Conservation (phyloP, 1,140 invertebrate species). For the Thereuonema tuberculata region DNA sequence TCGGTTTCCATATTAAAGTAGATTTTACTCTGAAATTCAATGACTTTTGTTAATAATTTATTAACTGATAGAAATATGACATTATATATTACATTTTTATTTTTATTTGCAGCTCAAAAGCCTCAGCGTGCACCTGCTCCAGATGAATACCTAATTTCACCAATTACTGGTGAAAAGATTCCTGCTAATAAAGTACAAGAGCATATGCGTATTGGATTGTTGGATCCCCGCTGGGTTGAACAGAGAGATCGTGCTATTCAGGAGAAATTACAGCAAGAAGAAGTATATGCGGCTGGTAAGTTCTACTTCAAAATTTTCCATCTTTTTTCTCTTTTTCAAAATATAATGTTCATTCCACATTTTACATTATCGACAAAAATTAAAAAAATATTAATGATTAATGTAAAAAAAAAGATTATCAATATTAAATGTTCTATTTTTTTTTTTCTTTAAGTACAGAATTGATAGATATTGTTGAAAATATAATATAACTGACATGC, state of each 20-base stretch:
- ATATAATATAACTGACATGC: no score
- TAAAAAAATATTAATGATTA: no score
- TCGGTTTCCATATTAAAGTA: no score
- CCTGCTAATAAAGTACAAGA: constrained; percentile 93
- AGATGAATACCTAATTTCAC: constrained; percentile 92
- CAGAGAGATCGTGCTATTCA: constrained; percentile 75
- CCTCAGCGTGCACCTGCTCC: constrained; percentile 40
- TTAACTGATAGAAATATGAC: no score
- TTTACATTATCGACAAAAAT: no score
- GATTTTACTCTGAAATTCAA: no score
- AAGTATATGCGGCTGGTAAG: constrained; percentile 62
- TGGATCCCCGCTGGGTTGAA: constrained; percentile 97
- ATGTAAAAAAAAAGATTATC: no score
- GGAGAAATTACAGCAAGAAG: constrained; percentile 71
- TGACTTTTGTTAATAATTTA: no score
- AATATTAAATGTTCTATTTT: no score
- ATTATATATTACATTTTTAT: not conserved
- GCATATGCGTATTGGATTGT: constrained; percentile 90
- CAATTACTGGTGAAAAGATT: constrained; percentile 94
- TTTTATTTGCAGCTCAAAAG: constrained; percentile 35
- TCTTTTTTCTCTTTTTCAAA: not conserved
- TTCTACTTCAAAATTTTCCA: constrained; percentile 1
- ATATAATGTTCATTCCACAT: no score
- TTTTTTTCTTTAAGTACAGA: no score
- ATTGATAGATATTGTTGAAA: no score